These are phyloP conservation scores for Panagrolaimus sp. DNA, from an alignment of 1,140 invertebrate genomes.

Conservation along the genomic window DNA sequence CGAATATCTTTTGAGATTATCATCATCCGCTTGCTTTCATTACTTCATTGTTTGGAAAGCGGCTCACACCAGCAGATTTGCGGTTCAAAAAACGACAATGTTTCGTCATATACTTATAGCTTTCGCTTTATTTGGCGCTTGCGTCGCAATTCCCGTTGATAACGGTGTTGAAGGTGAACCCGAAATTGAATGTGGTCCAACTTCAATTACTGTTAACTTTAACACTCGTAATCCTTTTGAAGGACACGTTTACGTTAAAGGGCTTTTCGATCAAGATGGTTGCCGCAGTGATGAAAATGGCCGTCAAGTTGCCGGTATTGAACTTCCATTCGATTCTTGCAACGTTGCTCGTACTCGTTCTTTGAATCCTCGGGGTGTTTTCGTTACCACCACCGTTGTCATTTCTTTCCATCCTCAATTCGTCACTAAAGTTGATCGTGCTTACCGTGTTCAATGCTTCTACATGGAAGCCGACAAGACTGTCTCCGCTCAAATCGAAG, in stretches of 20 bases:
- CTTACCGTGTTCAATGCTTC: constrained; percentile 59
- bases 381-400: constrained; percentile 59
- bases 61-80: too few species aligned
- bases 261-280: constrained; percentile 56
- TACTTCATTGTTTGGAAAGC: too few species aligned
- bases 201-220: constrained; percentile 59
- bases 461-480: constrained; percentile 61
- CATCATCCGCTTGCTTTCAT: too few species aligned
- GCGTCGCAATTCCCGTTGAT: constrained; percentile 46
- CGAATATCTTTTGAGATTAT: too few species aligned
- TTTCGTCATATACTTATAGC: background rate
- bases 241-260: constrained; percentile 59
- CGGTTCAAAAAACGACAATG: background rate
- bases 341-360: constrained; percentile 59
- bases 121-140: constrained; percentile 17
- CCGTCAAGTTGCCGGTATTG: constrained; percentile 59
- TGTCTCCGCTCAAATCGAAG: constrained; percentile 55
- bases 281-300: constrained; percentile 58
- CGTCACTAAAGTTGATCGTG: constrained; percentile 59
- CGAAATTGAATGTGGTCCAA: constrained; percentile 56
- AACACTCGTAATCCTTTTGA: constrained; percentile 60
- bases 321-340: constrained; percentile 58
- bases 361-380: constrained; percentile 57
- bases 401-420: constrained; percentile 59
- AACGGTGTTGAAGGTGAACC: constrained; percentile 54